These are phyloP conservation scores for Pedionomus torquatus DNA, from an alignment of 2,113 vertebrate genomes.

Conservation along the genomic window DNA sequence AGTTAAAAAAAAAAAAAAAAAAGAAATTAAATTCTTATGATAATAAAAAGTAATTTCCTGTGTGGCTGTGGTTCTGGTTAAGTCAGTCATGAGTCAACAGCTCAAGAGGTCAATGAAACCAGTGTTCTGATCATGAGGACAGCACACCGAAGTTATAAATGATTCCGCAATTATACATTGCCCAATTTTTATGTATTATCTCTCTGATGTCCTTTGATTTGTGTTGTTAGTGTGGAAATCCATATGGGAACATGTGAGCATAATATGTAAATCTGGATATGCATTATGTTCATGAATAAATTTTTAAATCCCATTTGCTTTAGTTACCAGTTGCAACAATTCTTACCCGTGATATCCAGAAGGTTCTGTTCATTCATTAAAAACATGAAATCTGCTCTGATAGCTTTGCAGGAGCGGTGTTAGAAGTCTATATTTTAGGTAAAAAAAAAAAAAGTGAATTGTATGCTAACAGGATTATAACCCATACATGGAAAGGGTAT, in stretches of 20 bases:
- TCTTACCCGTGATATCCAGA: constrained; percentile 1
- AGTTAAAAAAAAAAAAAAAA: background rate
- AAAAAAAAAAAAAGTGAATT: background rate
- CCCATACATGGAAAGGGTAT: background rate
- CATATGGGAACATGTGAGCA: background rate
- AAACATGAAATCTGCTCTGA: constrained; percentile 36
- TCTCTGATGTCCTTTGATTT: background rate
- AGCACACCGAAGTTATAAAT: background rate
- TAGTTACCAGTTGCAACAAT: background rate
- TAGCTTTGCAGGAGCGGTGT: background rate
- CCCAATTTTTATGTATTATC: background rate
- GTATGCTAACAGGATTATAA: background rate
- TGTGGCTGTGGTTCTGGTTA: background rate
- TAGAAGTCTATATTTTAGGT: background rate
- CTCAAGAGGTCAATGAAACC: background rate
- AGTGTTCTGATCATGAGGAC: background rate
- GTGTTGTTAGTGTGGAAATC: background rate
- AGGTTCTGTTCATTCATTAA: constrained; percentile 40
- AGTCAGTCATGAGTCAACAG: background rate
- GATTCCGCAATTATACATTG: background rate
- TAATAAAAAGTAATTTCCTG: background rate
- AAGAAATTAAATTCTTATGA: background rate
- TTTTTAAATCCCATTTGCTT: background rate
- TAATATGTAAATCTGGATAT: background rate
- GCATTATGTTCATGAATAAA: background rate